phyloP scores from a whole-genome alignment of 2,888 invertebrate genomes.

The Euphydryas editha region DNA sequence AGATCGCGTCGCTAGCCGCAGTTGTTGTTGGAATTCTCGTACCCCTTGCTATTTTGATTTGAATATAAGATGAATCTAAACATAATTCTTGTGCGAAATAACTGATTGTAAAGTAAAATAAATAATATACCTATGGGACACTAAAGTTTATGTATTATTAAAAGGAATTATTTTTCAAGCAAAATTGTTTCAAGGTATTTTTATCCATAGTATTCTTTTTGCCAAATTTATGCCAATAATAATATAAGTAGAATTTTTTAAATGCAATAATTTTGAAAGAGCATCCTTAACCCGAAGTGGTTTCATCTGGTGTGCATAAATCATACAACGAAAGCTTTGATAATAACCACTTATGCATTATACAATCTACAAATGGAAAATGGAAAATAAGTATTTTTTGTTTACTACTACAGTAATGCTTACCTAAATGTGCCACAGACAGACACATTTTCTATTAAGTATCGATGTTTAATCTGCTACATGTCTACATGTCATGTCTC shows the following conservation, averaged over 20 bases:
- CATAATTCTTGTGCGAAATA: no score
- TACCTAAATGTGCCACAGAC: no score
- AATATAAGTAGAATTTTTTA: constrained; percentile 1
- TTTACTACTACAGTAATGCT: not conserved
- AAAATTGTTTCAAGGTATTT: no score
- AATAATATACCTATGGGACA: not conserved
- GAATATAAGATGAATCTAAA: constrained; percentile 1
- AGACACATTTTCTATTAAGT: no score
- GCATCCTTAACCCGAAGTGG: not conserved
- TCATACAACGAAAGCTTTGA: constrained; percentile 5
- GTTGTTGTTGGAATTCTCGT: constrained; percentile 65
- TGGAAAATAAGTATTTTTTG: not conserved
- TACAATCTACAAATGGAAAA: not conserved
- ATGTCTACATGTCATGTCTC: no score
- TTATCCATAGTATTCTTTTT: not conserved
- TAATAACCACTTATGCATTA: constrained; percentile 5
- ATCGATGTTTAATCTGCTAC: no score
- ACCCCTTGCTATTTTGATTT: constrained; percentile 61
- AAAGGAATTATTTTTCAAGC: not conserved
- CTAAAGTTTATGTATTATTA: not conserved
- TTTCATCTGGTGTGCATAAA: constrained; percentile 8
- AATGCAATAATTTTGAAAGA: not conserved
- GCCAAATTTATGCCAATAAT: not conserved
- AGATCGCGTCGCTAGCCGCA: constrained; percentile 69
- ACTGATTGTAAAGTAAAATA: not conserved